These are phyloP conservation scores for Drosophila biarmipes DNA, from an alignment of 1,140 invertebrate species.

Conservation along the genomic window DNA sequence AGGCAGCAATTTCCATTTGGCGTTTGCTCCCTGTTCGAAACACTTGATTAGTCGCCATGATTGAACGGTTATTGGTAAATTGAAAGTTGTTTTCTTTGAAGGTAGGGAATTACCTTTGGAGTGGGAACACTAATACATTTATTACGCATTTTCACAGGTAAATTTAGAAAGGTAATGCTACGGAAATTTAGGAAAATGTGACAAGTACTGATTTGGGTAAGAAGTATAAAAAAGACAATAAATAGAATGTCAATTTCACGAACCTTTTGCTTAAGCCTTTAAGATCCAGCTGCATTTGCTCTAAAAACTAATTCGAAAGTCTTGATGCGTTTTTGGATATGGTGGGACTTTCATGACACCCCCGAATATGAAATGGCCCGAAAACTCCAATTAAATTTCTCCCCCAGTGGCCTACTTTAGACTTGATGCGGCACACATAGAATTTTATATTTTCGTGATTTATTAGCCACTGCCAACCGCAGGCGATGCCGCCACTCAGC, in stretches of 20 bases:
- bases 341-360: background rate
- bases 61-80: slow-evolving; percentile 69
- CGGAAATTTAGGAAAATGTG: background rate
- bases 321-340: too few species aligned
- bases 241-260: too few species aligned
- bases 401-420: slow-evolving; percentile 25
- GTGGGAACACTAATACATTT: slow-evolving; percentile 2
- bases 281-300: too few species aligned
- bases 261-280: too few species aligned
- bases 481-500: slow-evolving; percentile 61
- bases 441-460: slow-evolving; percentile 54
- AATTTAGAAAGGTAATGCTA: background rate
- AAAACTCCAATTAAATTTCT: slow-evolving; percentile 1
- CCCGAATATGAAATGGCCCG: background rate
- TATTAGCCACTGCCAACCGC: slow-evolving; percentile 65
- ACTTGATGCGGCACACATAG: slow-evolving; percentile 9
- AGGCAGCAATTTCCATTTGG: slow-evolving; percentile 55
- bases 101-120: background rate
- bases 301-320: too few species aligned
- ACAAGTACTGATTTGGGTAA: too few species aligned
- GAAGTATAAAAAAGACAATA: too few species aligned
- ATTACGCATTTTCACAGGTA: background rate
- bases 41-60: slow-evolving; percentile 75
- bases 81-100: slow-evolving; percentile 29
- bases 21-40: slow-evolving; percentile 32